These are phyloP conservation scores for Bombus cullumanus DNA, from an alignment of 1,140 invertebrate species.

Conservation along the genomic window DNA sequence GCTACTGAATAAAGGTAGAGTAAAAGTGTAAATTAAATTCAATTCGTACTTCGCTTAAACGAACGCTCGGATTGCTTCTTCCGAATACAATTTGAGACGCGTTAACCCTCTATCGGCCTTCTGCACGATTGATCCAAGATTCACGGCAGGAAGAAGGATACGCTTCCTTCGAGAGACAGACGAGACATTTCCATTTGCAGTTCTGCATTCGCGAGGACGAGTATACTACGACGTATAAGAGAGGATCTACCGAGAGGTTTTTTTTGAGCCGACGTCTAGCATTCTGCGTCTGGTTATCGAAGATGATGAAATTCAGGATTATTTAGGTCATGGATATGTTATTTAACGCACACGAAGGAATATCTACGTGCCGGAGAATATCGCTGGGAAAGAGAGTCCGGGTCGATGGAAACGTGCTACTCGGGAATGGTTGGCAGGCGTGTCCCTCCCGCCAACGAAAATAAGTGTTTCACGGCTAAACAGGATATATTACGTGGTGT, in stretches of 20 bases:
- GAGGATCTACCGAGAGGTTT: background rate
- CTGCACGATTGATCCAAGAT: background rate
- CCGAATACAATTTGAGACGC: too few relatives aligned
- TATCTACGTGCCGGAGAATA: constrained; percentile 20
- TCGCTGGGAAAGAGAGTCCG: constrained; percentile 30
- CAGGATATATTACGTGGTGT: constrained; percentile 21
- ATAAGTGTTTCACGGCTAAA: constrained; percentile 31
- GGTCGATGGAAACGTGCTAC: constrained; percentile 46
- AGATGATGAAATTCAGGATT: constrained; percentile 8
- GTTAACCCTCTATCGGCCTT: background rate
- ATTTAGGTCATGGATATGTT: constrained; percentile 61
- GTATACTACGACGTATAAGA: background rate
- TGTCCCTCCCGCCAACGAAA: constrained; percentile 28
- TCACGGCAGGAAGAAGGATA: background rate
- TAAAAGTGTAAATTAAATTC: background rate
- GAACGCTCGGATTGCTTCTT: background rate
- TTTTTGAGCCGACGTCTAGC: background rate
- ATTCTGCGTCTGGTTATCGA: background rate
- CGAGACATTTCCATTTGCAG: background rate
- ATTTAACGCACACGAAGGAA: constrained; percentile 46
- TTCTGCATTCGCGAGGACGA: background rate
- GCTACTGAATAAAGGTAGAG: background rate
- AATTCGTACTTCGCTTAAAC: background rate
- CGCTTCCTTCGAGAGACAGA: background rate
- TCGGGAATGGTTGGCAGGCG: constrained; percentile 32